Evolutionary conservation across 1,140 invertebrate species (phyloP).

Genomic region (Heliconius hewitsoni): DNA sequence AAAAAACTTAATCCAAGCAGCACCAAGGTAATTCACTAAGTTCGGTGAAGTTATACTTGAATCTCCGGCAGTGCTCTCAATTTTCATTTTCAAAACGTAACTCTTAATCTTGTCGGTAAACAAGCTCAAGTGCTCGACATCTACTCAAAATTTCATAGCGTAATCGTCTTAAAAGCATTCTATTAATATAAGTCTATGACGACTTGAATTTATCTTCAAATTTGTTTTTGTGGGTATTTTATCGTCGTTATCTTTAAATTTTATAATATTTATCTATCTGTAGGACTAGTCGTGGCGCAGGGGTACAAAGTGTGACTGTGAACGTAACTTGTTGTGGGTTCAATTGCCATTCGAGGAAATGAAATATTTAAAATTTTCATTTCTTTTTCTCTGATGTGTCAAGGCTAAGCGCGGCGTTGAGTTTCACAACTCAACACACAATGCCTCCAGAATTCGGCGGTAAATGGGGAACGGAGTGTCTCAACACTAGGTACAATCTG

Average conservation of each 20-base stretch:
- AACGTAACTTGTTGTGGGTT: too few species aligned
- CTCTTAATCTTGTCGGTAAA: constrained; percentile 38
- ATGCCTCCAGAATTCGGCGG: too few species aligned
- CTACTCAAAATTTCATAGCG: constrained; percentile 33
- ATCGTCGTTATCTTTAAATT: background rate
- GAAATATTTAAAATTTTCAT: too few species aligned
- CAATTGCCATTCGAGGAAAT: too few species aligned
- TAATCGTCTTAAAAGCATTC: constrained; percentile 32
- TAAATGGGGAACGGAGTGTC: too few species aligned
- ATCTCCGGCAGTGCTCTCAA: constrained; percentile 15
- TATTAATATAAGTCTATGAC: constrained; percentile 33
- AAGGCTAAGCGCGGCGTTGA: too few species aligned
- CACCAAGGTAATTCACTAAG: constrained; percentile 6
- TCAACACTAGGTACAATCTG: too few species aligned
- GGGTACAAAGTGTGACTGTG: too few species aligned
- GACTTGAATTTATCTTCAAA: constrained; percentile 21
- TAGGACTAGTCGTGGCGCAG: too few species aligned
- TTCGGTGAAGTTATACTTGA: constrained; percentile 15
- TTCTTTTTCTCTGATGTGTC: too few species aligned
- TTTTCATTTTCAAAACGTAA: constrained; percentile 23
- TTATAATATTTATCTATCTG: too few species aligned
- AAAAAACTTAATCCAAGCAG: background rate
- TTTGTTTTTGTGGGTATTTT: background rate
- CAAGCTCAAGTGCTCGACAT: constrained; percentile 29
- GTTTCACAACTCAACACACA: too few species aligned